These are phyloP conservation scores for Zaprionus capensis DNA, from an alignment of 1,140 invertebrate genomes.

Conservation along the genomic window DNA sequence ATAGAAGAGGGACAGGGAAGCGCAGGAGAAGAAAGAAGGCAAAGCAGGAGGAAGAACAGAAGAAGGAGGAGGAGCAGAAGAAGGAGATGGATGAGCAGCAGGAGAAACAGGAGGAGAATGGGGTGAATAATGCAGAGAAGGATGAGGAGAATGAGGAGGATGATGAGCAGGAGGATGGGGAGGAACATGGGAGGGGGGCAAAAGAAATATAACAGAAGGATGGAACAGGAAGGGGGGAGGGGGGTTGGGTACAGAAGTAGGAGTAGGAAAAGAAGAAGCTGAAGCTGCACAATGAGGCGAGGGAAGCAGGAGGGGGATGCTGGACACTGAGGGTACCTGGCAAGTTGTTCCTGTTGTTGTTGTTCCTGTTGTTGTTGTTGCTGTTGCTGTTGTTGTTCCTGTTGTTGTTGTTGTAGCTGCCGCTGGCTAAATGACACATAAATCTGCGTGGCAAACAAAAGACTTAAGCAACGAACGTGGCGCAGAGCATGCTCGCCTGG, in stretches of 20 bases:
- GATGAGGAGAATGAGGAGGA: not conserved
- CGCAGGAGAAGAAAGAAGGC: not conserved
- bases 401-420: conserved; percentile 9
- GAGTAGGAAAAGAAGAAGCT: not conserved
- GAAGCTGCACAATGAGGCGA: not conserved
- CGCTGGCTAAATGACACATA: conserved; percentile 71
- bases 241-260: not conserved
- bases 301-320: not conserved
- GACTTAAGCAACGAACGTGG: conserved; percentile 77
- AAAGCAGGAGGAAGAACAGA: too few relatives aligned
- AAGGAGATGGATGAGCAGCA: not conserved
- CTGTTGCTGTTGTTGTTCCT: not conserved
- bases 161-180: not conserved
- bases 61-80: not conserved
- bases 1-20: not conserved
- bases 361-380: not conserved
- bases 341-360: not conserved
- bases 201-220: not conserved
- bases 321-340: not conserved
- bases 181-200: not conserved
- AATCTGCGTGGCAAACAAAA: conserved; percentile 81
- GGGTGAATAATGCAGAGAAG: not conserved
- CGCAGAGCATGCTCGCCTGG: conserved; percentile 50
- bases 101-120: not conserved
- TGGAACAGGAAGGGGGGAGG: not conserved